Evolutionary conservation across 2,113 vertebrate species (phyloP).

Genomic region (Podocnemis expansa): DNA sequence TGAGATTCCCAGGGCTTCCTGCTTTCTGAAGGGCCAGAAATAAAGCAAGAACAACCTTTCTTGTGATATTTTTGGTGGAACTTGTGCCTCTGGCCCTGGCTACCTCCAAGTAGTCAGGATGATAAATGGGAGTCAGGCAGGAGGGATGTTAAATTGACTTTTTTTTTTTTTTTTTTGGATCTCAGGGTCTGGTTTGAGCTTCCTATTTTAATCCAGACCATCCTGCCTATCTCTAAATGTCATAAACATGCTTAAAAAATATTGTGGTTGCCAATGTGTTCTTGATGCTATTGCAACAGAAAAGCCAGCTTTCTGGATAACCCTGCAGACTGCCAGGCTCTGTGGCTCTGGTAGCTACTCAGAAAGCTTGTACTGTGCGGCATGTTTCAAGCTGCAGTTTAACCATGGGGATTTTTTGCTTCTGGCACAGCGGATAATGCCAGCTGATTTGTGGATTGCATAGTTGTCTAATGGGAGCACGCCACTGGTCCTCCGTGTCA

Average conservation of each 20-base stretch:
- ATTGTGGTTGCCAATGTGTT: conserved; percentile 54
- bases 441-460: not conserved
- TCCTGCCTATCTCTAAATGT: conserved; percentile 57
- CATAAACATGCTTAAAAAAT: conserved; percentile 55
- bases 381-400: not conserved
- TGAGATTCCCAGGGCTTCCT: not conserved
- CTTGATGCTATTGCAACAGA: conserved; percentile 61
- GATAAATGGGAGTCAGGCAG: not conserved
- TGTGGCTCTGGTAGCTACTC: not conserved
- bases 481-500: not conserved
- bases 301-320: conserved; percentile 53
- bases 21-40: not conserved
- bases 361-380: not conserved
- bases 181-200: fast-evolving
- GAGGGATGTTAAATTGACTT: not conserved
- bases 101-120: not conserved
- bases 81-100: not conserved
- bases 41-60: not conserved
- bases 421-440: not conserved
- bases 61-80: not conserved
- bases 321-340: not conserved
- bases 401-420: not conserved
- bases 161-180: not conserved
- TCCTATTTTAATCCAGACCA: not conserved
- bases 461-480: not conserved